phyloP scores from a whole-genome alignment of 2,888 invertebrate species.

The Morpho deidamia region DNA sequence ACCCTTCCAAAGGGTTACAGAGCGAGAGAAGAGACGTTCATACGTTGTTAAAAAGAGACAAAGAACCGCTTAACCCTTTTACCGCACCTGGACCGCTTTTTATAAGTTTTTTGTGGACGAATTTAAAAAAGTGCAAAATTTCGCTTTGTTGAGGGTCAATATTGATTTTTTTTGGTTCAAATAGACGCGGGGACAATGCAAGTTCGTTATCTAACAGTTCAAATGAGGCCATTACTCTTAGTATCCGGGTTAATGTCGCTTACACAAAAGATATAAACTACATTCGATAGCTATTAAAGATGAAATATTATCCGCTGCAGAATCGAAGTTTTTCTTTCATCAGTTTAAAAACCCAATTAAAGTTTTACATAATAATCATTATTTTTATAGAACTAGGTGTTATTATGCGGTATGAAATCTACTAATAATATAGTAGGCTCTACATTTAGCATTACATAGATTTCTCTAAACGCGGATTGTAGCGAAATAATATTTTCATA shows the following conservation, averaged over 20 bases:
- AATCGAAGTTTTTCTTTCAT: not conserved
- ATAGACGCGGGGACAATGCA: constrained; percentile 46
- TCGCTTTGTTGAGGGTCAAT: constrained; percentile 64
- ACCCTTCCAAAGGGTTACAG: constrained; percentile 65
- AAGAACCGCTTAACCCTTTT: constrained; percentile 57
- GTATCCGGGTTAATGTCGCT: constrained; percentile 23
- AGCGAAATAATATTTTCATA: too few species aligned
- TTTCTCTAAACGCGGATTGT: too few species aligned
- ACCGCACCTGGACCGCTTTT: constrained; percentile 68
- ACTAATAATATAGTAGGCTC: too few species aligned
- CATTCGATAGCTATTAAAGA: not conserved
- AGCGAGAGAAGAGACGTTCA: constrained; percentile 38
- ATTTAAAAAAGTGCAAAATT: constrained; percentile 74
- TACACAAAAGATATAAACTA: constrained; percentile 3
- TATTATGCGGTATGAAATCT: too few species aligned
- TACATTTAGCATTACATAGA: too few species aligned
- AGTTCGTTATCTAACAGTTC: constrained; percentile 63
- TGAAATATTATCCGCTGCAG: not conserved
- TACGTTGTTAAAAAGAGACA: constrained; percentile 37
- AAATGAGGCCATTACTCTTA: constrained; percentile 62
- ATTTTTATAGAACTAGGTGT: too few species aligned
- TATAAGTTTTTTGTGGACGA: constrained; percentile 59
- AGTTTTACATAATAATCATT: too few species aligned
- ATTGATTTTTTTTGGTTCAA: constrained; percentile 65
- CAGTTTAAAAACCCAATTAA: too few species aligned